A percentile compares a stretch with the other conserved stretches of the same genome.
These are phyloP conservation scores for Probaryconus sp. DNA, from an alignment of 1,140 invertebrate genomes.

Conservation along the genomic window DNA sequence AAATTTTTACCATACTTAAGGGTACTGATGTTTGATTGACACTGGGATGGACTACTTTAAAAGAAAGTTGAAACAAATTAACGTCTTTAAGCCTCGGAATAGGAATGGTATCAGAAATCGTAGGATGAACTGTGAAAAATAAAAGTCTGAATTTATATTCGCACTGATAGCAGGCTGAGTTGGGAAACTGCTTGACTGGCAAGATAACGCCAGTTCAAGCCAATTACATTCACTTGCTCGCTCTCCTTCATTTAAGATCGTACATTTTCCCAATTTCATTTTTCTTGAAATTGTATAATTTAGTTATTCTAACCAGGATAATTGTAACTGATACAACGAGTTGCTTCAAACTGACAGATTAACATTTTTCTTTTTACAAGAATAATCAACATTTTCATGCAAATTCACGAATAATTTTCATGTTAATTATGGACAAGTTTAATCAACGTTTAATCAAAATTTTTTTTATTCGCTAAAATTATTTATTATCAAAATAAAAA, in stretches of 20 bases:
- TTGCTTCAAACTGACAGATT: too few relatives aligned
- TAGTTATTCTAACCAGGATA: too few relatives aligned
- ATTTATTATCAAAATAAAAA: too few relatives aligned
- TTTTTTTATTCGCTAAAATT: too few relatives aligned
- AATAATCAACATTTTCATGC: too few relatives aligned
- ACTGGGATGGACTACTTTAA: constrained; percentile 50
- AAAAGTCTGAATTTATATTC: constrained; percentile 71
- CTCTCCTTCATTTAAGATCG: constrained; percentile 7
- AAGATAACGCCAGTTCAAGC: constrained; percentile 71
- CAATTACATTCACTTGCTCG: constrained; percentile 75
- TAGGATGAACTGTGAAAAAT: constrained; percentile 40
- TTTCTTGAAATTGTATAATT: background rate
- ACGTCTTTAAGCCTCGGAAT: constrained; percentile 66
- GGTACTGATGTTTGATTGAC: too few relatives aligned
- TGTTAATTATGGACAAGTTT: too few relatives aligned
- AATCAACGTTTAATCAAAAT: too few relatives aligned
- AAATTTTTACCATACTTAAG: too few relatives aligned
- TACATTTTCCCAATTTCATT: constrained; percentile 5
- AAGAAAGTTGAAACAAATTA: constrained; percentile 70
- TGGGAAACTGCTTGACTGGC: constrained; percentile 74
- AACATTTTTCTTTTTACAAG: too few relatives aligned
- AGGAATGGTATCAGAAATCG: constrained; percentile 11
- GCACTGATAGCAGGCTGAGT: constrained; percentile 71
- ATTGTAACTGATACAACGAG: too few relatives aligned
- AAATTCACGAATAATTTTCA: too few relatives aligned